Evolutionary conservation across 2,888 invertebrate species (phyloP).

Genomic region (Elegia similella): DNA sequence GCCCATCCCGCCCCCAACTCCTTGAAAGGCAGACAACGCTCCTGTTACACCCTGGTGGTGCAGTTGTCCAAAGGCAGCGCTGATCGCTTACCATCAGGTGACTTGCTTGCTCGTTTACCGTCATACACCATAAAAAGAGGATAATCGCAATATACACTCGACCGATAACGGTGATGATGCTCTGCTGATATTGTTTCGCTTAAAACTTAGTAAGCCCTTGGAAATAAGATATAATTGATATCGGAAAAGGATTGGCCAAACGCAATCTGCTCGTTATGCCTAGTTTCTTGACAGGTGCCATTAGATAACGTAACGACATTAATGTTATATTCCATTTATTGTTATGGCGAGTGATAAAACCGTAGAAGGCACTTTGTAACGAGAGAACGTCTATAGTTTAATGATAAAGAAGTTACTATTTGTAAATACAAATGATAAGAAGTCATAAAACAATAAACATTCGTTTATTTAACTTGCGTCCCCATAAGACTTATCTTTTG

Average conservation of each 20-base stretch:
- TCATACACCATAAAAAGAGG: too few relatives aligned
- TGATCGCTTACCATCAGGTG: too few relatives aligned
- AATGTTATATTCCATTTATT: neutral
- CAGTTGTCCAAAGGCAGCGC: too few relatives aligned
- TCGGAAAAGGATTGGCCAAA: neutral
- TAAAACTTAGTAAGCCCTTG: slow-evolving; percentile 8
- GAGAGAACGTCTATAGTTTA: slow-evolving; percentile 6
- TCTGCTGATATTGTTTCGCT: slow-evolving; percentile 4
- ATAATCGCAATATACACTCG: slow-evolving; percentile 11
- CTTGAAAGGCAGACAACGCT: too few relatives aligned
- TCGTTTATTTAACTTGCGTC: slow-evolving; percentile 13
- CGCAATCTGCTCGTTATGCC: neutral
- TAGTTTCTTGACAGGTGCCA: neutral
- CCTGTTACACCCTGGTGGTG: too few relatives aligned
- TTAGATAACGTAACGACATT: neutral
- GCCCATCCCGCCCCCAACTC: too few relatives aligned
- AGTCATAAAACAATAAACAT: slow-evolving; percentile 13
- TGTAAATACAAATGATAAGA: slow-evolving; percentile 13
- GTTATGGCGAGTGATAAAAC: neutral
- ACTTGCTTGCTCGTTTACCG: too few relatives aligned
- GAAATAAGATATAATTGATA: slow-evolving; percentile 2
- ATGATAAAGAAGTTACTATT: slow-evolving; percentile 17
- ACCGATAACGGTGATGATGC: slow-evolving; percentile 12
- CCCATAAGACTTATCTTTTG: slow-evolving; percentile 16
- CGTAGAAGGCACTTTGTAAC: neutral